Percentiles rank a stretch among this genome's conserved stretches.
Conservation (phyloP, 2,113 vertebrate genomes). For the Limanda limanda region DNA sequence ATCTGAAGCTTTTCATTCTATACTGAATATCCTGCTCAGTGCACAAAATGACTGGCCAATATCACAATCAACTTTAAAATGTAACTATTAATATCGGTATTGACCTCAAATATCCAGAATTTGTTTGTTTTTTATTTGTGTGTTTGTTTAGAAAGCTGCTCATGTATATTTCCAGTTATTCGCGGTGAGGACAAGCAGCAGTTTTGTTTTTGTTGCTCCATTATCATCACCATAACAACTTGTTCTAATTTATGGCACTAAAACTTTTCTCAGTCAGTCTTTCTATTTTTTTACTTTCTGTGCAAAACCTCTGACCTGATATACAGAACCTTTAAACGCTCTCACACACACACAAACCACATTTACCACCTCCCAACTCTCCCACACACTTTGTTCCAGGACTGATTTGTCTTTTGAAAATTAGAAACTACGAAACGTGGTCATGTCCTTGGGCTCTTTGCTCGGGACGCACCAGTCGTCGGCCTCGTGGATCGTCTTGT, state of each 20-base stretch:
- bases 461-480: conserved; percentile 98
- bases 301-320: background rate
- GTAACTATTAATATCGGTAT: background rate
- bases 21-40: background rate
- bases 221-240: background rate
- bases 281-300: background rate
- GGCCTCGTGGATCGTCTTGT: conserved; percentile 92
- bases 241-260: background rate
- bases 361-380: background rate
- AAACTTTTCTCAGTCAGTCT: background rate
- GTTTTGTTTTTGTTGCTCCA: background rate
- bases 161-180: too few relatives aligned
- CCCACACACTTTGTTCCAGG: background rate
- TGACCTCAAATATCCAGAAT: background rate
- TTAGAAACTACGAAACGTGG: conserved; percentile 92
- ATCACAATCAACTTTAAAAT: too few relatives aligned
- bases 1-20: background rate
- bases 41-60: too few relatives aligned
- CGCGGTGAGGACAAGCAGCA: too few relatives aligned
- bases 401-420: background rate
- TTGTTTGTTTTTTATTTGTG: background rate
- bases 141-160: background rate
- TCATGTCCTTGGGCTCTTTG: conserved; percentile 97
- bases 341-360: background rate
- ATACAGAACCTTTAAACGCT: background rate